Base-by-base conservation (phyloP, 2,113 vertebrate genomes). In the Rhineura floridana region DNA sequence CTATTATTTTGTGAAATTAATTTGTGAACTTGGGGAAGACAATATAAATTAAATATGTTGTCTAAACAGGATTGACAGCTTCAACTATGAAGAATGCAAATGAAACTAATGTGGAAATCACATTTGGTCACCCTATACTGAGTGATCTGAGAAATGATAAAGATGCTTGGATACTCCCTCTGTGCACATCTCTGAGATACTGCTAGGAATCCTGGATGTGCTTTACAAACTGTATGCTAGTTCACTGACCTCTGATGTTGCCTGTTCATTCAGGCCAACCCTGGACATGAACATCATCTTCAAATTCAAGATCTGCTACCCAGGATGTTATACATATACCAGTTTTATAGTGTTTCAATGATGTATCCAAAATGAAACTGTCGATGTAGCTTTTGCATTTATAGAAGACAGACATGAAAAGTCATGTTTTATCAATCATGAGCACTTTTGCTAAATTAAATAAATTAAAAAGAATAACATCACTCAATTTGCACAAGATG, bases 321-420 rank as follows among this genome's bases (percentile, higher is more conserved):
- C 0, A 50, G 55, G 44, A 76, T 50, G 23, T 50, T 39, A n/a
- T 55, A n/a, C 59, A 39, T 11, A 10, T 1, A n/a, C 36, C 39
- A 55, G 36, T n/a, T 81, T 87, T 82, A 50, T 7, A 46, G 48
- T 42, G 21, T 44, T 70, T 85, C 76, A 82, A 36, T 42, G 23
- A n/a, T 39, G 59, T 55, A 63, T 52, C 17, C 75, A 83, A 25
- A 62, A 3, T 70, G 76, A 50, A 77, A 78, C 28, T 36, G 1
- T 21, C 33, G 48, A 33, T 8, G 23, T 6, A 52, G 52, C 25
- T 59, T 85, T 19, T 76, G 75, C 52, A 28, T 59, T 87, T 70
- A 77, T 73, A 46, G 44, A 86, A 70, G 67, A 42, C 59, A 48
- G 23, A 87, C 76, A 44, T 78, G 70, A 78, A 86, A 84, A 88